Evolutionary conservation across 1,140 invertebrate species (phyloP), one percentile per base, ranked within the genome.

Genomic region (Brachystomella parvula): DNA sequence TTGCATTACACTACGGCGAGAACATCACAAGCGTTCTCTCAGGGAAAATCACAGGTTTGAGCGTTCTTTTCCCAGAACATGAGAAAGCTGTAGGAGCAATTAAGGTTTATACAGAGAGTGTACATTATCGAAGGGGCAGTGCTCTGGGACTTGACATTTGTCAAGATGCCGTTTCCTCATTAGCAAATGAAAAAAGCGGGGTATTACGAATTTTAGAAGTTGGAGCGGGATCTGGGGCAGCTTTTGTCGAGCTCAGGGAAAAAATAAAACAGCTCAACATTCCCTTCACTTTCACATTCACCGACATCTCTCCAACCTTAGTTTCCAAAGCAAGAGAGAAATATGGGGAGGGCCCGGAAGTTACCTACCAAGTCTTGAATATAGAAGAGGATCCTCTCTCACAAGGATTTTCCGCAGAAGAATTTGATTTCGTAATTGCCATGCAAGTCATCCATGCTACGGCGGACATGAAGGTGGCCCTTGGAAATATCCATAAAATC

Each of bases 401-500:
- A 15, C 69, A 70, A 65, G 69, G 65, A 2, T 70, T 65, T 30
- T 28, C 47, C 1, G 62, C 65, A 2, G 12, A 64, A n/a, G 28
- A 60, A 19, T 70, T 32, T 53, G 69, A 70, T 35, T 21, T 70
- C 19, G 26, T 70, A 1, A 30, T 70, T 29, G 65, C 47, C 17
- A 28, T 35, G 1, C 63, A 70, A 32, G 69, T 70, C 15, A 15
- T 70, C 26, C 69, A 70, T 61, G 69, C 65, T 6, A 70, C 69
- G 6, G 17, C 17, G 6, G 49, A 67, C 58, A n/a, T 70, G n/a
- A 21, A 26, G 0, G 28, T 57, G 19, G 6, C 69, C 6, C 17
- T 67, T 1, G n/a, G 12, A 12, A 44, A 70, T 47, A 19, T 61
- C 3, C 33, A 63, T 3, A 39, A 47, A 2, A 24, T 70, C 3